These are phyloP conservation scores for Macropis europaea DNA, from an alignment of 2,888 invertebrate species.

Conservation along the genomic window DNA sequence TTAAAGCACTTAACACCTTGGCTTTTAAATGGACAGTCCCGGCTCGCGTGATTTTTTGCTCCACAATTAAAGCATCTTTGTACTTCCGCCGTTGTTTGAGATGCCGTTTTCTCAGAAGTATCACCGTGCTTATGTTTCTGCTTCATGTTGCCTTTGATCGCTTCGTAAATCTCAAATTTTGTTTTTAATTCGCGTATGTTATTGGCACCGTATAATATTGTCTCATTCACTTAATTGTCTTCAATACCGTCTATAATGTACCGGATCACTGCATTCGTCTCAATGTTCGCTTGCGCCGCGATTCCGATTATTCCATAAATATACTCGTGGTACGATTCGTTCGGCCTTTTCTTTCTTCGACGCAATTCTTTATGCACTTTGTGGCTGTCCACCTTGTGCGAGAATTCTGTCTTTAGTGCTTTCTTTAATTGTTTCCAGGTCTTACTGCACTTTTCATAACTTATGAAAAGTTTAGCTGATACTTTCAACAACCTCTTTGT, in stretches of 20 bases:
- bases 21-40: neutral
- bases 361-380: neutral
- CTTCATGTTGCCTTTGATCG: conserved; percentile 27
- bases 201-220: conserved; percentile 34
- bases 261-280: conserved; percentile 25
- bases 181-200: conserved; percentile 35
- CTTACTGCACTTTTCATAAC: neutral
- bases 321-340: conserved; percentile 4
- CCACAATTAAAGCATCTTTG: conserved; percentile 8
- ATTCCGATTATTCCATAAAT: neutral
- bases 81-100: too few relatives aligned
- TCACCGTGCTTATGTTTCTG: conserved; percentile 32
- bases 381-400: neutral
- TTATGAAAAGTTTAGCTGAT: neutral
- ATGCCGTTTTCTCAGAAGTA: conserved; percentile 4
- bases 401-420: neutral
- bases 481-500: too few relatives aligned
- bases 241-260: conserved; percentile 44
- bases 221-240: conserved; percentile 30
- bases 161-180: conserved; percentile 23
- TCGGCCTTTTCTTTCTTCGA: neutral
- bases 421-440: neutral
- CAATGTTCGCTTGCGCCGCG: conserved; percentile 27
- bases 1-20: conserved; percentile 3
- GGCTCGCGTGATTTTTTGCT: neutral